phyloP scores from a whole-genome alignment of 23 tunicate species.

The Trididemnum miniatum region DNA sequence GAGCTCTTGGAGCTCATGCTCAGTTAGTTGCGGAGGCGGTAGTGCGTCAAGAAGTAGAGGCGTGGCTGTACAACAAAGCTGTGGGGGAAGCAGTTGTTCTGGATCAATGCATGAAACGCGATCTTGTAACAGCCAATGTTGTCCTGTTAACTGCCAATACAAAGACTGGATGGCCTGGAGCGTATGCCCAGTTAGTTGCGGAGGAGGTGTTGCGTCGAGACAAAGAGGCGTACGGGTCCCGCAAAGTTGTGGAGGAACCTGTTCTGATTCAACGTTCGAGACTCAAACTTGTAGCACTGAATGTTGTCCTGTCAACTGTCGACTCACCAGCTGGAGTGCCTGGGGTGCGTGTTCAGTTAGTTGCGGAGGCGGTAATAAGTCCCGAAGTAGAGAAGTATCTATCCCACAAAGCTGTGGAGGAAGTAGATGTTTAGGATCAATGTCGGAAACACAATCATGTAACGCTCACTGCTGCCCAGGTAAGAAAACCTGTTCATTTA shows the following conservation, averaged over 20 bases:
- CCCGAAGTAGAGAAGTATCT: not conserved
- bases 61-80: not conserved
- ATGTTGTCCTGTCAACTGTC: not conserved
- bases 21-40: not conserved
- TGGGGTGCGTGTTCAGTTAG: not conserved
- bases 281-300: not conserved
- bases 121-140: slow-evolving; percentile 30
- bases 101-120: not conserved
- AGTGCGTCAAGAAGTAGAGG: not conserved
- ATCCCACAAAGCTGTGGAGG: not conserved
- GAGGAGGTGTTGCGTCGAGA: not conserved
- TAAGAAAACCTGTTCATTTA: not conserved
- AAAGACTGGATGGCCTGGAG: slow-evolving; percentile 40
- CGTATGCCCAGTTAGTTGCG: not conserved
- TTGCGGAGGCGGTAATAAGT: not conserved
- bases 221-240: not conserved
- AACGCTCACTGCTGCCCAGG: not conserved
- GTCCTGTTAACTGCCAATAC: slow-evolving; percentile 47
- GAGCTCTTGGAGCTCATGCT: not conserved
- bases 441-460: not conserved
- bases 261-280: not conserved
- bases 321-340: not conserved
- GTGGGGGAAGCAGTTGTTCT: not conserved
- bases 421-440: not conserved
- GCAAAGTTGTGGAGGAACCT: not conserved